Base-by-base conservation (phyloP, 2,113 vertebrate genomes). In the Bubo blakistoni region DNA sequence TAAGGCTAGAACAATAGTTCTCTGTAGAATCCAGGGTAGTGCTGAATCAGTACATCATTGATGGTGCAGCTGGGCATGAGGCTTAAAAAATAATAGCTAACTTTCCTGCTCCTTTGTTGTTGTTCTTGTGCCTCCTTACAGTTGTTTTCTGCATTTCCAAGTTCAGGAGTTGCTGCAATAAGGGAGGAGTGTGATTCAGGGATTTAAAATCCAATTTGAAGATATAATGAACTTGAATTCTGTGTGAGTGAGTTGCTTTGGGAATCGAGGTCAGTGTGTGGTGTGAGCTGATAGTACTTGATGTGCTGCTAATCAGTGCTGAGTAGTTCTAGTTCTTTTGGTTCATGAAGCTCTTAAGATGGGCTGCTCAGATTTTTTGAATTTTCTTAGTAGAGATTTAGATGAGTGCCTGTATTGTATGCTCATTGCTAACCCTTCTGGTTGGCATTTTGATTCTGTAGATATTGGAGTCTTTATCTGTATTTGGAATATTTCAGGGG, bases 151-250 rank as follows among this genome's bases (percentile, higher is more conserved):
- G 55, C 70, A 6, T 38, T 77, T 93, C 27, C 38, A 54, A 71
- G 25, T 72, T 18, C 62, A 71, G 38, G 66, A 76, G 22, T 44
- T 77, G 59, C 66, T 77, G 85, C n/a, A 76, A 7, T 49, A 34
- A 77, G 54, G 42, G 32, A 34, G 26, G 16, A 79, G n/a, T 81
- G 72, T 0, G 3, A 65, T 29, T 47, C 78, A 40, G n/a, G 80
- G 80, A 84, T 93, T 93, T 91, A 71, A 86, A 97, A 90, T 95
- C 83, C 78, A 73, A 51, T 92, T 84, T 87, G 88, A 83, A 91
- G 58, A 59, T 55, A 40, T 8, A 79, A 88, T 49, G 85, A 92
- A 95, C 61, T 82, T 54, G 26, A 79, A 57, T 94, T 94, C 74
- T 73, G 29, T 51, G 18, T 63, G 66, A 67, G 52, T 13, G 59